phyloP scores from a whole-genome alignment of 2,113 vertebrate species.

The Thymallus thymallus region DNA sequence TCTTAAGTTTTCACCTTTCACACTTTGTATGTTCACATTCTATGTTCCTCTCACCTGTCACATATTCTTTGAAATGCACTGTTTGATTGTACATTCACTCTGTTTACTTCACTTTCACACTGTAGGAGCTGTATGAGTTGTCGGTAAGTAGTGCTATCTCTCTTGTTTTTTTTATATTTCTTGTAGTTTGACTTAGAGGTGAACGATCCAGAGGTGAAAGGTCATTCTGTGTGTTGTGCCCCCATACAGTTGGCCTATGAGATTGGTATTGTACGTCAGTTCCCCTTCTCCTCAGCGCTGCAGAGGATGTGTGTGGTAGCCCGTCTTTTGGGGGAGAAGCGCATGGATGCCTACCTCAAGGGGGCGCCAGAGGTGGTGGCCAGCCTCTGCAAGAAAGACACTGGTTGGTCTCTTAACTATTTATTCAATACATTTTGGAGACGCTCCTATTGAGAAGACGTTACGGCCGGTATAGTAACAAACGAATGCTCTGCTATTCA shows the following conservation, averaged over 20 bases:
- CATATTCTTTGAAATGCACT: background rate
- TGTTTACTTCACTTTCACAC: constrained; percentile 17
- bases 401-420: constrained; percentile 68
- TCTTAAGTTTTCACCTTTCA: too few relatives aligned
- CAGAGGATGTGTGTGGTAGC: constrained; percentile 94
- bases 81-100: background rate
- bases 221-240: background rate
- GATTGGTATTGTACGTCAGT: constrained; percentile 96
- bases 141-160: constrained; percentile 76
- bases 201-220: background rate
- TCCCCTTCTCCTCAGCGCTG: constrained; percentile 91
- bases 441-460: background rate
- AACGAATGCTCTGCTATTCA: too few relatives aligned
- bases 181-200: background rate
- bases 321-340: constrained; percentile 86
- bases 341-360: constrained; percentile 94
- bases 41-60: too few relatives aligned
- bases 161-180: background rate
- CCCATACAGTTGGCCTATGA: constrained; percentile 82
- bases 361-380: constrained; percentile 93
- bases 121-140: constrained; percentile 92
- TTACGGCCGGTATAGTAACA: background rate
- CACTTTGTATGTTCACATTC: too few relatives aligned
- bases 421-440: background rate
- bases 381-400: constrained; percentile 87